A percentile compares a stretch with the other conserved stretches of the same genome.
Evolutionary conservation across 2,113 vertebrate species (phyloP).

Genomic region (Pseudorhombus dupliciocellatus): DNA sequence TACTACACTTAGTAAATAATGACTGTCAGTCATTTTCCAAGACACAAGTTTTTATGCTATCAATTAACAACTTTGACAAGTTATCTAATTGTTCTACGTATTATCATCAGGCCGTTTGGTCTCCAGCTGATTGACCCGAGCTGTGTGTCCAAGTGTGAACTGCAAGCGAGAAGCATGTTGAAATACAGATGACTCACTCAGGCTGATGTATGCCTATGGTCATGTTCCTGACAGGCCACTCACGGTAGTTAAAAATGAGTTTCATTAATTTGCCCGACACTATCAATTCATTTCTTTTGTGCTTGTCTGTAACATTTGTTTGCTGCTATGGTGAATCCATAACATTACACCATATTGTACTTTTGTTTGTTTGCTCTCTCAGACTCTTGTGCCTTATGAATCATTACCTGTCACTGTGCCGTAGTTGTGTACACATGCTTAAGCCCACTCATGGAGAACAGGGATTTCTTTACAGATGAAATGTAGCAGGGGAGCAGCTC

Average conservation of each 20-base stretch:
- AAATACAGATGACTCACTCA: slow-evolving; percentile 56
- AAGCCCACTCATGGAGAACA: slow-evolving; percentile 68
- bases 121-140: slow-evolving; percentile 21
- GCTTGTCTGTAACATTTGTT: slow-evolving; percentile 12
- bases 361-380: slow-evolving; percentile 58
- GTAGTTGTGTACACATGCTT: slow-evolving; percentile 68
- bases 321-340: slow-evolving; percentile 8
- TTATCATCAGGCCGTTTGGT: slow-evolving; percentile 42
- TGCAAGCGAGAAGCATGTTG: slow-evolving; percentile 38
- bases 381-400: slow-evolving; percentile 50
- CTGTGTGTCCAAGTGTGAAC: slow-evolving; percentile 43
- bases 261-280: slow-evolving; percentile 34
- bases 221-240: slow-evolving; percentile 29
- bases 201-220: slow-evolving; percentile 55
- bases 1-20: no score
- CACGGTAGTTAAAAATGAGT: slow-evolving; percentile 40
- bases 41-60: no score
- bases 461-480: slow-evolving; percentile 72
- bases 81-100: slow-evolving; percentile 36
- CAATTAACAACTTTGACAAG: not conserved
- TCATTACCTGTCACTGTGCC: slow-evolving; percentile 64
- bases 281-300: slow-evolving; percentile 24
- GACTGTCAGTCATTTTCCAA: no score
- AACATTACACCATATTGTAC: slow-evolving; percentile 20
- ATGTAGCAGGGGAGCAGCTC: slow-evolving; percentile 61